Conservation (phyloP, 2,888 invertebrate species). For the Drosophila demipolita region DNA sequence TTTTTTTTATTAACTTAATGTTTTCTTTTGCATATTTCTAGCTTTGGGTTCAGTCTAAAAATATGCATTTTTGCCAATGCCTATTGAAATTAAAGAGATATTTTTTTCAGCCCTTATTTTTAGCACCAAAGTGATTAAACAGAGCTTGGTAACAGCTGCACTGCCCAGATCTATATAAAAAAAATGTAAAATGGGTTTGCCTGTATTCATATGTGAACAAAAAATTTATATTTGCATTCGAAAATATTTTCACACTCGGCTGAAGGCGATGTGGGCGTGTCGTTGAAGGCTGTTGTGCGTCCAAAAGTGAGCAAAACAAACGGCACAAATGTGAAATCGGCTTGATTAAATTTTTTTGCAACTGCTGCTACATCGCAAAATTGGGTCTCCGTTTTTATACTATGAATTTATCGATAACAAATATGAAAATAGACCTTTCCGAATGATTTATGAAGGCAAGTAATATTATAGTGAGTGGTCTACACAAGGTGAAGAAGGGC, state of each 20-base stretch:
- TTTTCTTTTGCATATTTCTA: background rate
- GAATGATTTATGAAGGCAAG: background rate
- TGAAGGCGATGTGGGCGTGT: slow-evolving; percentile 12
- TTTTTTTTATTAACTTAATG: background rate
- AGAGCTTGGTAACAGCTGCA: slow-evolving; percentile 29
- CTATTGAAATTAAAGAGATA: background rate
- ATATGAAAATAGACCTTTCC: slow-evolving; percentile 9
- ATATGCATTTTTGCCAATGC: background rate
- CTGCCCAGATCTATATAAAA: slow-evolving; percentile 19
- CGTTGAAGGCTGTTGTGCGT: background rate
- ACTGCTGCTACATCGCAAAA: slow-evolving; percentile 26
- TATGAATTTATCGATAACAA: slow-evolving; percentile 34
- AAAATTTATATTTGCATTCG: slow-evolving; percentile 27
- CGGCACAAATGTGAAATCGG: slow-evolving; percentile 3
- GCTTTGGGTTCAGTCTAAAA: background rate
- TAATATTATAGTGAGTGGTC: background rate
- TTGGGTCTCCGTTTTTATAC: background rate
- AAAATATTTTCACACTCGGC: slow-evolving; percentile 2
- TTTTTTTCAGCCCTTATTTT: background rate
- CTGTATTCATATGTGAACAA: slow-evolving; percentile 26
- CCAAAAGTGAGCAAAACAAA: slow-evolving; percentile 22
- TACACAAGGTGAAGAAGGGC: accelerated
- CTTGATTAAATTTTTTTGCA: slow-evolving; percentile 58
- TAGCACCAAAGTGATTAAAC: slow-evolving; percentile 36
- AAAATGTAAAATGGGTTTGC: slow-evolving; percentile 24